phyloP scores from a whole-genome alignment of 2,888 invertebrate genomes.

The Pachymerium ferrugineum region DNA sequence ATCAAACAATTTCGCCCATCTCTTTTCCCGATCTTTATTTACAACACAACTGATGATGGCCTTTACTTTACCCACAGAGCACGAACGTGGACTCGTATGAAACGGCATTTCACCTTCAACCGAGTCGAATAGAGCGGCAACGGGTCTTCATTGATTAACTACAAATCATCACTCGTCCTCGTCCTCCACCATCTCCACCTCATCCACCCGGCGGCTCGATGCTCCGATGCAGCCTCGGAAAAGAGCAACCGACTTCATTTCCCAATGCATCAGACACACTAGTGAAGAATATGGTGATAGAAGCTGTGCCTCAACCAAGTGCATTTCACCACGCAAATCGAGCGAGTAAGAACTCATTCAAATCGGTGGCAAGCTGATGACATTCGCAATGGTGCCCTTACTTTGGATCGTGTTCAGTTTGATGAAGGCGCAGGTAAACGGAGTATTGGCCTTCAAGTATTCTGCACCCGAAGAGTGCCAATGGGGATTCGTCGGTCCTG shows the following conservation, averaged over 20 bases:
- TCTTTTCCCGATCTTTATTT: background rate
- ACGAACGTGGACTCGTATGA: slow-evolving; percentile 3
- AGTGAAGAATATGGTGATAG: slow-evolving; percentile 17
- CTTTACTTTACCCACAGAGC: slow-evolving; percentile 25
- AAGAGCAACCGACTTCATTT: slow-evolving; percentile 5
- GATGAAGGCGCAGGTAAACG: background rate
- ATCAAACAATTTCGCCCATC: slow-evolving; percentile 2
- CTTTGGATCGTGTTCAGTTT: background rate
- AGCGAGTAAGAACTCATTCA: background rate
- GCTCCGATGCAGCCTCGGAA: slow-evolving; percentile 23
- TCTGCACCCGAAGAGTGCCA: slow-evolving; percentile 83
- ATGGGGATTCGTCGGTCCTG: slow-evolving; percentile 58
- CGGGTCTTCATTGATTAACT: slow-evolving; percentile 27
- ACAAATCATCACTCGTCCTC: slow-evolving; percentile 24
- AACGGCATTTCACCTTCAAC: slow-evolving; percentile 16
- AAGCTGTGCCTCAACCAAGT: slow-evolving; percentile 13
- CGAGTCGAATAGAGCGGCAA: slow-evolving; percentile 24
- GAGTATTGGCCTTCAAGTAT: slow-evolving; percentile 53
- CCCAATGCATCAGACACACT: background rate
- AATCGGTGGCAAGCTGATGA: slow-evolving; percentile 5
- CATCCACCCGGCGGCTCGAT: slow-evolving; percentile 3
- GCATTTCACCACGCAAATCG: background rate
- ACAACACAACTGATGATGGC: slow-evolving; percentile 10
- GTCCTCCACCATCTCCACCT: slow-evolving; percentile 20
- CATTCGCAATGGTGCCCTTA: slow-evolving; percentile 20